Percentiles rank a stretch among this genome's conserved stretches.
phyloP scores from a whole-genome alignment of 2,797 vertebrate species.

The Pangasius krempfi region DNA sequence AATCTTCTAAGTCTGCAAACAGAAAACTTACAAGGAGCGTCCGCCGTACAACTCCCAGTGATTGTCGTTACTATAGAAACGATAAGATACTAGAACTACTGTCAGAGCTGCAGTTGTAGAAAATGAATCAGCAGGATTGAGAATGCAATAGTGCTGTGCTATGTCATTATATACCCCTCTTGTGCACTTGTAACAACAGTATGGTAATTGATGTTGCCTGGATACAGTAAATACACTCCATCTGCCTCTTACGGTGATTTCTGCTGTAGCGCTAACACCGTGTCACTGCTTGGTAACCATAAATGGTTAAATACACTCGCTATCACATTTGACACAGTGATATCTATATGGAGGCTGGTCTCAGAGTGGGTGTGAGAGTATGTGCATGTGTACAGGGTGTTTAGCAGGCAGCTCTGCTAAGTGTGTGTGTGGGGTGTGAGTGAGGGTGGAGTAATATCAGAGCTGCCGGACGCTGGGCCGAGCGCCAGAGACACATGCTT shows the following conservation, averaged over 20 bases:
- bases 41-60: too few relatives aligned
- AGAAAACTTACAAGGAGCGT: not conserved
- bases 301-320: conserved; percentile 5
- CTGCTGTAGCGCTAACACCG: not conserved
- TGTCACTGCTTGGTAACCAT: not conserved
- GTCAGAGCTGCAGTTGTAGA: not conserved
- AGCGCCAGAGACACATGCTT: conserved; percentile 57
- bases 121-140: not conserved
- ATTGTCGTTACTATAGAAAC: not conserved
- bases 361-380: conserved; percentile 21
- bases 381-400: conserved; percentile 11
- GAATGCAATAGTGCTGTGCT: not conserved
- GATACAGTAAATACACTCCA: not conserved
- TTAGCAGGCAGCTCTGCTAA: not conserved
- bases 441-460: conserved; percentile 26
- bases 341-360: not conserved
- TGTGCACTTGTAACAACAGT: not conserved
- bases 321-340: not conserved
- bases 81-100: not conserved
- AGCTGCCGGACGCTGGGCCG: conserved; percentile 47
- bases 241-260: not conserved
- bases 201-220: not conserved
- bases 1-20: not conserved
- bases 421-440: conserved; percentile 39
- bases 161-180: not conserved